phyloP scores from a whole-genome alignment of 2,888 invertebrate genomes.

The Cryptocephalus primarius region DNA sequence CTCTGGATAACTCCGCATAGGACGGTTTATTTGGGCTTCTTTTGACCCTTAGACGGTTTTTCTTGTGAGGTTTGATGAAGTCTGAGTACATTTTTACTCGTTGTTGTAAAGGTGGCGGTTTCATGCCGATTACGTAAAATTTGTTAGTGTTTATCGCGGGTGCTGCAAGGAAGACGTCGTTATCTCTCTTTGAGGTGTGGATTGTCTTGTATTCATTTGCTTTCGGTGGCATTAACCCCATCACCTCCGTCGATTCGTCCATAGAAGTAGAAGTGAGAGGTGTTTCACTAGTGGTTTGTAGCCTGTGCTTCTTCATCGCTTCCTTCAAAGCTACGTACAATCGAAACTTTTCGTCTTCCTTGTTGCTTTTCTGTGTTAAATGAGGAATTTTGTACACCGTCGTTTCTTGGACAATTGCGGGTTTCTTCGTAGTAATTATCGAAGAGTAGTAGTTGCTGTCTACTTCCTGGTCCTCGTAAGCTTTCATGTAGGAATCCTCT shows the following conservation, averaged over 20 bases:
- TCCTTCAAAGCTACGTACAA: neutral
- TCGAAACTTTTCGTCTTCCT: neutral
- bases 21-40: constrained; percentile 20
- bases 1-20: constrained; percentile 26
- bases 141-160: constrained; percentile 19
- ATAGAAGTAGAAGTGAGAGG: neutral
- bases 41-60: constrained; percentile 16
- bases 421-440: neutral
- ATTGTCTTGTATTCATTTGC: constrained; percentile 22
- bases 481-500: constrained; percentile 9
- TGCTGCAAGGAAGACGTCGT: neutral
- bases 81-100: constrained; percentile 25
- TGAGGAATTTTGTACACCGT: neutral
- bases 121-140: constrained; percentile 30
- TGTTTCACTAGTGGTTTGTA: neutral
- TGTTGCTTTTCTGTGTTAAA: neutral
- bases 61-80: constrained; percentile 11
- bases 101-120: constrained; percentile 26
- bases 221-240: constrained; percentile 25
- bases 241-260: constrained; percentile 13
- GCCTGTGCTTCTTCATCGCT: neutral
- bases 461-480: constrained; percentile 8
- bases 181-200: constrained; percentile 13
- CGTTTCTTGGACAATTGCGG: neutral
- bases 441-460: constrained; percentile 3